A percentile compares a stretch with the other conserved stretches of the same genome.
Evolutionary conservation across 1,140 invertebrate genomes (phyloP).

Genomic region (Lysiphlebus fabarum): DNA sequence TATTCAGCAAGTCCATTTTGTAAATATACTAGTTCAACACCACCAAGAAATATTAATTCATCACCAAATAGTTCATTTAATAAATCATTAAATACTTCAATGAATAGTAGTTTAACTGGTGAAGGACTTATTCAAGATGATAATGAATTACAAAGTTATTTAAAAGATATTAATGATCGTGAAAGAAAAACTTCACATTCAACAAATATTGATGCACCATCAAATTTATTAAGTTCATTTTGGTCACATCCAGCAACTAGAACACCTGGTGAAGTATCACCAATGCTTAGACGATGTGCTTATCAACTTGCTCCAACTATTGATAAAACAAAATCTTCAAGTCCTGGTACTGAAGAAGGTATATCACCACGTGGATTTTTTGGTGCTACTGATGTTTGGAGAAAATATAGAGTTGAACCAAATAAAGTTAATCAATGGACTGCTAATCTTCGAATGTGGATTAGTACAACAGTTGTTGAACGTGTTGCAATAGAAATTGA

Average conservation of each 20-base stretch:
- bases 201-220: conserved; percentile 44
- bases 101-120: conserved; percentile 39
- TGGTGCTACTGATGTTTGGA: conserved; percentile 58
- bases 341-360: conserved; percentile 55
- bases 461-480: conserved; percentile 72
- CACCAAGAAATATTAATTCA: conserved; percentile 31
- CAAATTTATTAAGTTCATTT: conserved; percentile 55
- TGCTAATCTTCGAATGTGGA: conserved; percentile 71
- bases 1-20: conserved; percentile 39
- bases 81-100: conserved; percentile 40
- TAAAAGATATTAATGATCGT: conserved; percentile 36
- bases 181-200: conserved; percentile 38
- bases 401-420: conserved; percentile 61
- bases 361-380: conserved; percentile 51
- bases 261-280: conserved; percentile 55
- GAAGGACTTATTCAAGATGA: conserved; percentile 46
- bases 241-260: conserved; percentile 60
- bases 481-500: conserved; percentile 70
- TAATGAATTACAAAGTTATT: conserved; percentile 40
- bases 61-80: conserved; percentile 39
- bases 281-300: conserved; percentile 53
- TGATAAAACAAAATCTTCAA: conserved; percentile 47
- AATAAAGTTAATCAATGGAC: conserved; percentile 64
- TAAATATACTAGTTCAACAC: conserved; percentile 35
- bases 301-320: conserved; percentile 59